Conservation (phyloP, 1,140 invertebrate genomes). For the Littorina saxatilis region DNA sequence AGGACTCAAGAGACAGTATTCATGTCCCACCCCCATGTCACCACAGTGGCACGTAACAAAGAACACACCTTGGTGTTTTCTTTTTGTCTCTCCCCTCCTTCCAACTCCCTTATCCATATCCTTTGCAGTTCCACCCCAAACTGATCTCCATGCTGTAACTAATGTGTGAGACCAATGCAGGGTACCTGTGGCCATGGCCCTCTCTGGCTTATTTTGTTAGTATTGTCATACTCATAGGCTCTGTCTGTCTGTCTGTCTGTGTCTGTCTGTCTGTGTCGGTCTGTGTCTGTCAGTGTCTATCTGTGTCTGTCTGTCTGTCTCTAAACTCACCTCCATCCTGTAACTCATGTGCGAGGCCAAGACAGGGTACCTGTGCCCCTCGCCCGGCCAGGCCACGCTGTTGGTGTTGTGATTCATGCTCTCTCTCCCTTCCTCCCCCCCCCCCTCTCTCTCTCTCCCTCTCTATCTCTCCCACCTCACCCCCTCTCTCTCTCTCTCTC, state of each 20-base stretch:
- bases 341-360: slow-evolving; percentile 89
- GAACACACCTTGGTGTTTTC: too few relatives aligned
- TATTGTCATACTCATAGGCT: slow-evolving; percentile 77
- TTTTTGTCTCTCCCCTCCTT: not conserved
- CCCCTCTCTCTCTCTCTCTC: not conserved
- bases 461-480: too few relatives aligned
- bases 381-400: slow-evolving; percentile 76
- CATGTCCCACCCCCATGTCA: too few relatives aligned
- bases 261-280: too few relatives aligned
- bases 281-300: too few relatives aligned
- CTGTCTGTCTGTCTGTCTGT: slow-evolving; percentile 65
- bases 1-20: too few relatives aligned
- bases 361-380: slow-evolving; percentile 86
- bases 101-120: not conserved
- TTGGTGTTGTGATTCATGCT: slow-evolving; percentile 78
- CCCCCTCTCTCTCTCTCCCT: not conserved
- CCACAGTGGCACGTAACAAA: too few relatives aligned
- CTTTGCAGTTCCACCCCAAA: not conserved
- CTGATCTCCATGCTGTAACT: slow-evolving; percentile 83
- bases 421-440: not conserved
- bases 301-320: slow-evolving; percentile 41
- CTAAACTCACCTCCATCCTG: slow-evolving; percentile 80
- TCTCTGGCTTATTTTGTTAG: slow-evolving; percentile 71
- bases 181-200: slow-evolving; percentile 85
- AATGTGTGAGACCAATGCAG: slow-evolving; percentile 88